Conservation (phyloP, 2,888 invertebrate species). For the Dynastes hyllus region DNA sequence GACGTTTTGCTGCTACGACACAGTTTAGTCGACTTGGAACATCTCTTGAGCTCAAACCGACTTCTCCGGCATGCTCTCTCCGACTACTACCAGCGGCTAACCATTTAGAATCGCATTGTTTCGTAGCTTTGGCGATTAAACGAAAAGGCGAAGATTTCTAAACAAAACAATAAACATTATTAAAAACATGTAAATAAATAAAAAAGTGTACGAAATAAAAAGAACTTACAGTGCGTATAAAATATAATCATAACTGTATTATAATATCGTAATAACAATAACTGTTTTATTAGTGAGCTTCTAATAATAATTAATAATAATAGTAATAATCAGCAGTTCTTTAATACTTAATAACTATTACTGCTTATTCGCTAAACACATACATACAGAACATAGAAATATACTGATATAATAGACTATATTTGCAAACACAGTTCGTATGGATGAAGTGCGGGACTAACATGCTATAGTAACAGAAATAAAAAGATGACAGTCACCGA, state of each 20-base stretch:
- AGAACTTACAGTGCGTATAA: constrained; percentile 10
- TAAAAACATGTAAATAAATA: neutral
- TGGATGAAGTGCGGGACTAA: constrained; percentile 34
- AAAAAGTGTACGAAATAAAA: neutral
- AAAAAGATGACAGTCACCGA: constrained; percentile 25
- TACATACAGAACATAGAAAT: neutral
- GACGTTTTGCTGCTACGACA: constrained; percentile 50
- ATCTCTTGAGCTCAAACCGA: constrained; percentile 56
- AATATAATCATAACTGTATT: constrained; percentile 1
- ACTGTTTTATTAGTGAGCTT: constrained; percentile 25
- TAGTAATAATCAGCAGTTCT: neutral
- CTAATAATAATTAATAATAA: constrained; percentile 5
- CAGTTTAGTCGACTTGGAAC: constrained; percentile 59
- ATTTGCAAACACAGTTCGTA: neutral
- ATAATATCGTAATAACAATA: constrained; percentile 22
- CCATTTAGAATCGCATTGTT: constrained; percentile 9
- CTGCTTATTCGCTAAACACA: constrained; percentile 3
- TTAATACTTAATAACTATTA: neutral
- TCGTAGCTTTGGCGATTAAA: neutral
- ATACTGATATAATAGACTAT: constrained; percentile 11
- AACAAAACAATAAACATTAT: neutral
- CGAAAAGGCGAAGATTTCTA: neutral
- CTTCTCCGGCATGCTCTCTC: constrained; percentile 35
- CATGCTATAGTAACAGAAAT: constrained; percentile 23
- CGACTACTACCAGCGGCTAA: constrained; percentile 19